Conservation (phyloP, 2,888 invertebrate genomes). For the Platycheirus albimanus region DNA sequence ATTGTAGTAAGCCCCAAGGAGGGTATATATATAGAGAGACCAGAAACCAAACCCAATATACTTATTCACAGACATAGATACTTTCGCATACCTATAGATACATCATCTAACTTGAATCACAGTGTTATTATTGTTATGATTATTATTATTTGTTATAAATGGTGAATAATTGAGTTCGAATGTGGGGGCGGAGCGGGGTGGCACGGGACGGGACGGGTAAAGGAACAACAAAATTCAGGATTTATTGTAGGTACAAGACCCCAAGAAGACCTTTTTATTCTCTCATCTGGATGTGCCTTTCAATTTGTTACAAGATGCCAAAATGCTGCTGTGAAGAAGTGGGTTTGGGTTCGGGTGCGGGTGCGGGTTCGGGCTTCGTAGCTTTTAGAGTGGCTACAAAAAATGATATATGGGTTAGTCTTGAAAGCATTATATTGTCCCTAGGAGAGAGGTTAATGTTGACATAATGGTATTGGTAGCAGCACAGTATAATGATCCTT, state of each 20-base stretch:
- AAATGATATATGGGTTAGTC: slow-evolving; percentile 58
- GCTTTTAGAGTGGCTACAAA: slow-evolving; percentile 21
- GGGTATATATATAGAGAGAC: too few species aligned
- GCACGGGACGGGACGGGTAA: slow-evolving; percentile 8
- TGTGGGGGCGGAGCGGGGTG: slow-evolving; percentile 18
- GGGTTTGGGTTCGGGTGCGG: neutral
- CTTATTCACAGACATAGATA: neutral
- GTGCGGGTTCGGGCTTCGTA: too few species aligned
- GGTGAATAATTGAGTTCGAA: slow-evolving; percentile 65
- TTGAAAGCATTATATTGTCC: slow-evolving; percentile 50
- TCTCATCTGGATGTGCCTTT: slow-evolving; percentile 44
- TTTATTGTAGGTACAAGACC: slow-evolving; percentile 56
- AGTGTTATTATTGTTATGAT: slow-evolving; percentile 65
- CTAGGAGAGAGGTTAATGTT: slow-evolving; percentile 63
- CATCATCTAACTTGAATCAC: slow-evolving; percentile 38
- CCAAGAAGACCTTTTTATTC: slow-evolving; percentile 38
- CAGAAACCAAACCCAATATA: neutral
- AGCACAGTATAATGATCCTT: slow-evolving; percentile 27
- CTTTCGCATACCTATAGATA: slow-evolving; percentile 22
- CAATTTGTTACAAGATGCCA: slow-evolving; percentile 70
- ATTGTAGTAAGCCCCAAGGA: slow-evolving; percentile 52
- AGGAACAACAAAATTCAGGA: slow-evolving; percentile 38
- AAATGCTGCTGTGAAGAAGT: slow-evolving; percentile 46
- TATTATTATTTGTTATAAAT: slow-evolving; percentile 71
- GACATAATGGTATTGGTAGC: slow-evolving; percentile 64